Evolutionary conservation across 2,113 vertebrate species (phyloP).

Genomic region (Macquaria australasica): DNA sequence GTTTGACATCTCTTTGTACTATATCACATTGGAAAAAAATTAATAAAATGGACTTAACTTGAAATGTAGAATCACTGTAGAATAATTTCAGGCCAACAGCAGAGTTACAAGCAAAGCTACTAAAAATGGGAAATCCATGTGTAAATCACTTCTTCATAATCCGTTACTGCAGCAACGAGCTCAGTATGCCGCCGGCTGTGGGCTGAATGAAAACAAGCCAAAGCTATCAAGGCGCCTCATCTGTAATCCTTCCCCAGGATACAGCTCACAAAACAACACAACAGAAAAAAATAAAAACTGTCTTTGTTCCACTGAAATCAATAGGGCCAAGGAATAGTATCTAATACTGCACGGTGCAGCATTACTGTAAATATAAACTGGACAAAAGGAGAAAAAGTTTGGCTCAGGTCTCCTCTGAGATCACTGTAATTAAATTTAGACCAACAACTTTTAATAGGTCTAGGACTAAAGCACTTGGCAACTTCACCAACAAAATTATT

Average conservation of each 20-base stretch:
- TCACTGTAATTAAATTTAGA: slow-evolving; percentile 11
- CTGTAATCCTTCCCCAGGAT: slow-evolving; percentile 58
- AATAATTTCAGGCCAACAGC: slow-evolving; percentile 37
- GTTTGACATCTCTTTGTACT: too few species aligned
- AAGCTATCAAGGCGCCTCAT: slow-evolving; percentile 56
- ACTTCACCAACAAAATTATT: neutral
- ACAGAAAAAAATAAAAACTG: neutral
- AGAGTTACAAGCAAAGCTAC: slow-evolving; percentile 45
- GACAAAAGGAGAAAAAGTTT: neutral
- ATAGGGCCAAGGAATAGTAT: slow-evolving; percentile 27
- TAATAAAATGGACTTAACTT: too few species aligned
- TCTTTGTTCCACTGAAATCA: slow-evolving; percentile 51
- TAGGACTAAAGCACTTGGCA: neutral
- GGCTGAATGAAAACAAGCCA: slow-evolving; percentile 55
- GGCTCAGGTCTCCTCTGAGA: neutral
- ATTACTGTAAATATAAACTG: neutral
- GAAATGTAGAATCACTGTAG: too few species aligned
- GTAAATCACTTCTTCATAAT: slow-evolving; percentile 65
- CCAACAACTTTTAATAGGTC: neutral
- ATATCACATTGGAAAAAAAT: too few species aligned
- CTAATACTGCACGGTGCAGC: neutral
- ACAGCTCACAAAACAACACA: slow-evolving; percentile 32
- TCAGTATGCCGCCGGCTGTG: slow-evolving; percentile 35
- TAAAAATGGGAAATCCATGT: slow-evolving; percentile 62
- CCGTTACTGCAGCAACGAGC: slow-evolving; percentile 50